Conservation (phyloP, 1,140 invertebrate species). For the Apis laboriosa region DNA sequence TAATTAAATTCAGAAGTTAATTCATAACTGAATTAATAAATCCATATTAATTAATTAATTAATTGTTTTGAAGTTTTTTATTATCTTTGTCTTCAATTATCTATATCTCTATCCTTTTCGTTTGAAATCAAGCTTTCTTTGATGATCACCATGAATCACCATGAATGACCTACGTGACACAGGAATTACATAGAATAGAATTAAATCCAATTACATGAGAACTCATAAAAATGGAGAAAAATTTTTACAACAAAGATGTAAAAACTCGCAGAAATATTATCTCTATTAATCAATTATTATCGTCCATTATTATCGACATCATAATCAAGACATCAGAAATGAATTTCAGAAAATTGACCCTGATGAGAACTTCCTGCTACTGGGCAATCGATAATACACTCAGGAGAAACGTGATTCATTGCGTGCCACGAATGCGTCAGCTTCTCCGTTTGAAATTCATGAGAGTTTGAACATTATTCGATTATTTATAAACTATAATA, state of each 20-base stretch:
- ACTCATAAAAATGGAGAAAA: not conserved
- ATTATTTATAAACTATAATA: not conserved
- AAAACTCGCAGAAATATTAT: not conserved
- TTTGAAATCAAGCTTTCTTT: no score
- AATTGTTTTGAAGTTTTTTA: no score
- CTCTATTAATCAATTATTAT: no score
- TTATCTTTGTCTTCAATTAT: no score
- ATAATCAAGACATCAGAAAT: not conserved
- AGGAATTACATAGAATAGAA: no score
- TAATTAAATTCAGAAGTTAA: no score
- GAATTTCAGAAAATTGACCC: constrained; percentile 8
- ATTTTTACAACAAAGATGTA: not conserved
- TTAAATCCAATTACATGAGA: not conserved
- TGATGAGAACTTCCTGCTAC: not conserved
- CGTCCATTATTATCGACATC: no score
- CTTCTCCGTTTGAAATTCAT: not conserved
- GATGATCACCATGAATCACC: no score
- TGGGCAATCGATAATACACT: constrained; percentile 27
- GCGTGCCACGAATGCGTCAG: not conserved
- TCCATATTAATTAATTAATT: no score
- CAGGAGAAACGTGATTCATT: constrained; percentile 33
- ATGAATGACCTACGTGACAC: no score
- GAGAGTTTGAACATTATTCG: not conserved
- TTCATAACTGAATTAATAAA: no score
- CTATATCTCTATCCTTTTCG: no score